Percentiles rank a stretch among this genome's conserved stretches.
phyloP scores from a whole-genome alignment of 2,888 invertebrate genomes.

The Drepana falcataria region DNA sequence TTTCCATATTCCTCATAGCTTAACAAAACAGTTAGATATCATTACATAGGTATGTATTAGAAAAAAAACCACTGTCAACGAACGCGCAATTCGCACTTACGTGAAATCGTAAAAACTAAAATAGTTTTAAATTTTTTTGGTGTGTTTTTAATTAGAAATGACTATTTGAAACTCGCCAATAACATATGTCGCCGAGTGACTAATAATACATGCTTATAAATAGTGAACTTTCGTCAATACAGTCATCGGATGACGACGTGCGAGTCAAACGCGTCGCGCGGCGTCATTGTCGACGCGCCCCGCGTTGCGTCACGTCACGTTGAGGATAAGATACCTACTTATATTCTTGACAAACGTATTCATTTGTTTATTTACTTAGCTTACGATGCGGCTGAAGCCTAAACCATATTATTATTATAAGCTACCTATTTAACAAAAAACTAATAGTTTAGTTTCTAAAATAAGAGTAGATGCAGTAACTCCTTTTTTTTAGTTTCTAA shows the following conservation, averaged over 20 bases:
- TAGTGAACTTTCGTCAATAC: neutral
- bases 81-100: no score
- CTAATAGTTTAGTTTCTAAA: no score
- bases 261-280: neutral
- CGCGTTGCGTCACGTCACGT: neutral
- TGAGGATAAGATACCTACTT: neutral
- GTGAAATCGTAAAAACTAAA: no score
- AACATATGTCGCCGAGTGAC: neutral
- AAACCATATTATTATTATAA: no score
- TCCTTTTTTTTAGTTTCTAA: no score
- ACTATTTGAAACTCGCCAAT: neutral
- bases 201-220: neutral
- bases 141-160: neutral
- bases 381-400: no score
- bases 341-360: neutral
- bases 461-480: no score
- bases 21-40: no score
- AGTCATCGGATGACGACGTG: constrained; percentile 1
- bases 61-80: no score
- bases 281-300: neutral
- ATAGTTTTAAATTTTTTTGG: neutral
- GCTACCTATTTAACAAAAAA: no score
- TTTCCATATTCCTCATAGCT: no score
- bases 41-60: no score
- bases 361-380: constrained; percentile 1